These are phyloP conservation scores for Lepilemur septentrionalis DNA, from an alignment of 2,797 vertebrate species.

Conservation along the genomic window DNA sequence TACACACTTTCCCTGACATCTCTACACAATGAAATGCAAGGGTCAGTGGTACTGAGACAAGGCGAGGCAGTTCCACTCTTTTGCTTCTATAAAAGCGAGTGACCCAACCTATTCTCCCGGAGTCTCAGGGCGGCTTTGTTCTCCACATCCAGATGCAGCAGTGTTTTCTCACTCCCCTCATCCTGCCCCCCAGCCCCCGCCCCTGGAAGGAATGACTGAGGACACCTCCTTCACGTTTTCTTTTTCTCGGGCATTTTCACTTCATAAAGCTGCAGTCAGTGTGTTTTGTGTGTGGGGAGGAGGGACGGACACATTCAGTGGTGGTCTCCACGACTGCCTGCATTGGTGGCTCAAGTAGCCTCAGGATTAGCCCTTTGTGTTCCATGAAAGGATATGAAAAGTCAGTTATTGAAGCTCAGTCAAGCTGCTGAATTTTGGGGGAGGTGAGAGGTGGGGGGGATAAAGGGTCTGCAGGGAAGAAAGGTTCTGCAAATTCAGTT, in stretches of 20 bases:
- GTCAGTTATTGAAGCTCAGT: conserved; percentile 99
- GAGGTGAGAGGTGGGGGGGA: background rate
- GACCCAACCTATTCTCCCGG: conserved; percentile 91
- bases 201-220: conserved; percentile 88
- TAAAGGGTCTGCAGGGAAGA: conserved; percentile 78
- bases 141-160: conserved; percentile 92
- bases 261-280: conserved; percentile 99
- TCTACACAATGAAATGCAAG: conserved; percentile 91
- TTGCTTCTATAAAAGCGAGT: conserved; percentile 88
- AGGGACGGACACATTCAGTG: conserved; percentile 92
- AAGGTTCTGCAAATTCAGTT: conserved; percentile 92
- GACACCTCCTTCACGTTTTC: conserved; percentile 94
- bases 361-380: conserved; percentile 96
- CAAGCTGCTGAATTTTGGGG: conserved; percentile 92
- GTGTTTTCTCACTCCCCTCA: conserved; percentile 83
- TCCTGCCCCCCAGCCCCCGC: background rate
- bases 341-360: conserved; percentile 97
- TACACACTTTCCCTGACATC: conserved; percentile 93
- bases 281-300: conserved; percentile 94
- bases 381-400: conserved; percentile 96
- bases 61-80: conserved; percentile 90
- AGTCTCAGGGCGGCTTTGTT: conserved; percentile 91
- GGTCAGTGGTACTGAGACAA: conserved; percentile 95
- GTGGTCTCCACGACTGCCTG: conserved; percentile 94
- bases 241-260: conserved; percentile 93